phyloP scores from a whole-genome alignment of 2,113 vertebrate species.

The Thryonomys swinderianus region DNA sequence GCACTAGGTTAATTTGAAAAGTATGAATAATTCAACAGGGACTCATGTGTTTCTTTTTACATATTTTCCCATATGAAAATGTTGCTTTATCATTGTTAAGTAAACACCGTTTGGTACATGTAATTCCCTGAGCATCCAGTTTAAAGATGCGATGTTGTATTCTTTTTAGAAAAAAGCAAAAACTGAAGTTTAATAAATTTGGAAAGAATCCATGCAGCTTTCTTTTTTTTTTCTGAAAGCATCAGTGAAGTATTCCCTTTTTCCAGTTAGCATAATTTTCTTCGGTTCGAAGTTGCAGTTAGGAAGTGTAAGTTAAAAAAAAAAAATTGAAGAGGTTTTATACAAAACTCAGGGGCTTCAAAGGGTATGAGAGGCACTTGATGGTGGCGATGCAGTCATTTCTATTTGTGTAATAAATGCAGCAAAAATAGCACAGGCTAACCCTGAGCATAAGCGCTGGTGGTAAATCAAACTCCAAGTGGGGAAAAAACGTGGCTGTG shows the following conservation, averaged over 20 bases:
- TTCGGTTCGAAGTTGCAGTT: slow-evolving; percentile 12
- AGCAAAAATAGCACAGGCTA: neutral
- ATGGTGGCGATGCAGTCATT: neutral
- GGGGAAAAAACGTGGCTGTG: neutral
- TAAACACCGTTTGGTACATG: neutral
- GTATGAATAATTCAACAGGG: slow-evolving; percentile 56
- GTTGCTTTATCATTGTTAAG: slow-evolving; percentile 23
- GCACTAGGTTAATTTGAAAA: slow-evolving; percentile 48
- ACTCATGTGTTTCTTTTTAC: slow-evolving; percentile 21
- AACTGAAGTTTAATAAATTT: neutral
- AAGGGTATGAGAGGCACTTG: neutral
- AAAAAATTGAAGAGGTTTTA: neutral
- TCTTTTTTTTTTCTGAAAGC: neutral
- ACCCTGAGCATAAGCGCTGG: neutral
- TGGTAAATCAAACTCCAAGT: neutral
- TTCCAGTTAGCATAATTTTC: neutral
- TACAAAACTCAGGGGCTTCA: neutral
- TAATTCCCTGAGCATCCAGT: neutral
- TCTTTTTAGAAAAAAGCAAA: slow-evolving; percentile 4
- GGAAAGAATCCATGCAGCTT: neutral
- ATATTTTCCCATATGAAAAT: slow-evolving; percentile 8
- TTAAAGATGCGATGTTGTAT: neutral
- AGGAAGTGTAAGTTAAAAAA: neutral
- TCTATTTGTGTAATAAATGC: neutral
- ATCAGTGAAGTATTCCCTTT: neutral